Base-by-base conservation (phyloP, 2,113 vertebrate genomes). In the Oryzias melastigma region DNA sequence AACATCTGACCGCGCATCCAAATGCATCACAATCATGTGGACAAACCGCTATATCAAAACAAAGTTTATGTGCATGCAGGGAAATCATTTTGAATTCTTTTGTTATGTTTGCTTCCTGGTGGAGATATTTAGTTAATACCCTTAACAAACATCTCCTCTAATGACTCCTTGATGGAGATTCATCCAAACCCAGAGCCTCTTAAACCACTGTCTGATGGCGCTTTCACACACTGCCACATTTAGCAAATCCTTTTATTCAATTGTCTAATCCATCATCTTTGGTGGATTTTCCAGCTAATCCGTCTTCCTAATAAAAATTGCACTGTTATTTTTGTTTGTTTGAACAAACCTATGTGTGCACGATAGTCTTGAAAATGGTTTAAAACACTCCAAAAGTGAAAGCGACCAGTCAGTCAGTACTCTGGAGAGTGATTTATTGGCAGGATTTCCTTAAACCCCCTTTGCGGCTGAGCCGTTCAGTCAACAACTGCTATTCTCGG, bases 101-200 rank as follows among this genome's bases (percentile, higher is more conserved):
- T 58, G 47, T 47, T 18, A 4, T 8, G 2, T n/a, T n/a, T n/a
- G 6, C 44, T n/a, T 18, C 46, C 16, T n/a, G 16, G 12, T 10
- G 19, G 8, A 19, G 46, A 10, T 5, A n/a, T n/a, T n/a, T 73
- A 58, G 66, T 75, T 73, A 79, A 61, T 27, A 19, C 44, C 61
- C 48, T 58, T 80, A 71, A 65, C 82, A 84, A 81, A 60, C 56
- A 18, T 42, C 55, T 73, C 75, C 65, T 56, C 73, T 78, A 75
- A 55, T 58, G 62, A 60, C 71, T 82, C 67, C 64, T 62, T 22
- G 52, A 48, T 71, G 73, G 72, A 71, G 83, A 72, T 65, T 62
- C 70, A 59, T 81, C 81, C 73, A 62, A 68, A 62, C 46, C 44
- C 58, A 55, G 52, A 19, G 55, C 55, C 50, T 15, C 52, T 53